Evolutionary conservation across 2,888 invertebrate species (phyloP).

Genomic region (Eristalis arbustorum): DNA sequence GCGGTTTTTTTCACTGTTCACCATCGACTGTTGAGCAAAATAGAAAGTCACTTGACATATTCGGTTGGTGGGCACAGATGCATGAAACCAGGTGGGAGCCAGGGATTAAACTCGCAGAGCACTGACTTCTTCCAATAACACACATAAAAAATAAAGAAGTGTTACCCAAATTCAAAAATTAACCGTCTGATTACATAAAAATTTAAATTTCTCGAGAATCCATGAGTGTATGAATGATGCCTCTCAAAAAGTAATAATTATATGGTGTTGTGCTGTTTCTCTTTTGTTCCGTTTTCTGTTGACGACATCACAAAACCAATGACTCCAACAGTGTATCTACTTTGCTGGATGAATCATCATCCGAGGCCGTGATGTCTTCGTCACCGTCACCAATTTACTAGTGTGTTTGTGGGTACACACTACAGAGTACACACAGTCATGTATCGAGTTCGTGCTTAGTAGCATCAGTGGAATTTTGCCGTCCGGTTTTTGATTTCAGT

Average conservation of each 20-base stretch:
- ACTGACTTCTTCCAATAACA: constrained; percentile 10
- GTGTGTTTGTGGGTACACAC: not conserved
- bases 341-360: constrained; percentile 43
- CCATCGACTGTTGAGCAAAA: constrained; percentile 6
- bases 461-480: constrained; percentile 39
- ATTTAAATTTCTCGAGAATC: not conserved
- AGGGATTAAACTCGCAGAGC: not conserved
- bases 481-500: constrained; percentile 45
- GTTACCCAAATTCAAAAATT: constrained; percentile 15
- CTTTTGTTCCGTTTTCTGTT: constrained; percentile 38
- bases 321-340: constrained; percentile 39
- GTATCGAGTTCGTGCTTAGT: constrained; percentile 26
- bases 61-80: constrained; percentile 14
- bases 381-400: constrained; percentile 16
- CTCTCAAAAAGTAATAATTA: constrained; percentile 20
- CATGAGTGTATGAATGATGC: not conserved
- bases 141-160: not conserved
- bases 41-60: constrained; percentile 48
- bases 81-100: not conserved
- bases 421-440: not conserved
- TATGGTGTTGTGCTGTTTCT: constrained; percentile 8
- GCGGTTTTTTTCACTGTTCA: constrained; percentile 17
- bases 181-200: constrained; percentile 22
- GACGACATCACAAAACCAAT: constrained; percentile 48
- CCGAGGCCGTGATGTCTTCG: constrained; percentile 36